Percentiles rank a stretch among this genome's conserved stretches.
phyloP scores from a whole-genome alignment of 2,113 vertebrate species.

The Etheostoma cragini region DNA sequence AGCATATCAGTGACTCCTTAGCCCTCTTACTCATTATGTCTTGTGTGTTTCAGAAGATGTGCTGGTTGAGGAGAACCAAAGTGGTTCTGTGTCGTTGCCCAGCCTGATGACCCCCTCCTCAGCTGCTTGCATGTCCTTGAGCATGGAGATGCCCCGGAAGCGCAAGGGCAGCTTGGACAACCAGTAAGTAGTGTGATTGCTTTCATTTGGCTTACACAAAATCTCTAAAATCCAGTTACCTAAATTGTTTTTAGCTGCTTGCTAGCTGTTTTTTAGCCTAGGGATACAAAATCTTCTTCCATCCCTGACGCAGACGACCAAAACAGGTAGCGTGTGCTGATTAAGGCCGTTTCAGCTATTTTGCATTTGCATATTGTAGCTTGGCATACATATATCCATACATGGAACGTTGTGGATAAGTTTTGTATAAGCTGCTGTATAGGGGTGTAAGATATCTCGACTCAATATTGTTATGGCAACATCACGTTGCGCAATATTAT shows the following conservation, averaged over 20 bases:
- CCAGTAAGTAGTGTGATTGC: constrained; percentile 82
- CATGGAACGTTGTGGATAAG: background rate
- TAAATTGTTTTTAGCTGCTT: background rate
- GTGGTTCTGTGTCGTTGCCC: constrained; percentile 72
- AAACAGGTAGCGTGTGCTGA: constrained; percentile 79
- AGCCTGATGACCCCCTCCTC: constrained; percentile 80
- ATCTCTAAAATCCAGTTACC: background rate
- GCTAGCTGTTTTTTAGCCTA: no score
- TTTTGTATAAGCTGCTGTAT: background rate
- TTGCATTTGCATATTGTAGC: background rate
- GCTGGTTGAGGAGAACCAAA: constrained; percentile 77
- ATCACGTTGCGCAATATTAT: no score
- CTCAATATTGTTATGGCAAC: no score
- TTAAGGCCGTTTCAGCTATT: background rate
- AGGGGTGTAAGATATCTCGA: no score
- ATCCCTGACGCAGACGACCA: constrained; percentile 83
- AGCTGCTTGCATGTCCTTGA: constrained; percentile 72
- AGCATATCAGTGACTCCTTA: background rate
- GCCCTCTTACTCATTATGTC: background rate
- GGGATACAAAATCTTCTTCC: constrained; percentile 79
- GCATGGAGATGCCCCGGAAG: constrained; percentile 87
- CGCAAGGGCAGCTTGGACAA: constrained; percentile 89
- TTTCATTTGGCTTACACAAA: background rate
- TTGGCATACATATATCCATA: background rate
- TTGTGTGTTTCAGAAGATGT: constrained; percentile 77